Conservation (phyloP, 1,140 invertebrate species). For the Heterodera carotae region DNA sequence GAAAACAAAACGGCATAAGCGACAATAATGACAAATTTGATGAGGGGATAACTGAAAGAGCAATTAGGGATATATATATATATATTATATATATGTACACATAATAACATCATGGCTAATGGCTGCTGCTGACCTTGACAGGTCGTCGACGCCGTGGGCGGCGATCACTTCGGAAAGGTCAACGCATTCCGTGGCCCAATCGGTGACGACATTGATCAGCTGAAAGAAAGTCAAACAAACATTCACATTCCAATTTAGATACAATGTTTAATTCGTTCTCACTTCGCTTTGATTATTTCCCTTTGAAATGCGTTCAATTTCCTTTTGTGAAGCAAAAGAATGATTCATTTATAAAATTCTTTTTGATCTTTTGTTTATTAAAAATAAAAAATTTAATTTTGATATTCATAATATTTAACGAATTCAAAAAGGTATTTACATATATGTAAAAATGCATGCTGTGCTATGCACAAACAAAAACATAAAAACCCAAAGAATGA, state of each 20-base stretch:
- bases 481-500: too few species aligned
- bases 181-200: not conserved
- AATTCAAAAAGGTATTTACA: too few species aligned
- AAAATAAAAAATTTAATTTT: too few species aligned
- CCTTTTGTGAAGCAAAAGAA: not conserved
- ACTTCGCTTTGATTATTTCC: not conserved
- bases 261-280: not conserved
- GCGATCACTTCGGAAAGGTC: not conserved
- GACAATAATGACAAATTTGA: conserved; percentile 45
- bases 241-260: too few species aligned
- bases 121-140: not conserved
- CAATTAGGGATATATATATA: too few species aligned
- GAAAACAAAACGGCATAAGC: conserved; percentile 53
- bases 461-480: too few species aligned
- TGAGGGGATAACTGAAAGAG: conserved; percentile 43
- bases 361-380: too few species aligned
- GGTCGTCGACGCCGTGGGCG: not conserved
- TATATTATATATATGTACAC: not conserved
- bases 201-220: too few species aligned
- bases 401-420: too few species aligned
- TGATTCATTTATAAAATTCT: not conserved
- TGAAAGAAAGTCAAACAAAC: too few species aligned
- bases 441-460: too few species aligned
- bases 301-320: not conserved
- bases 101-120: too few species aligned